phyloP scores from a whole-genome alignment of 1,140 invertebrate genomes.

The Wasmannia auropunctata region DNA sequence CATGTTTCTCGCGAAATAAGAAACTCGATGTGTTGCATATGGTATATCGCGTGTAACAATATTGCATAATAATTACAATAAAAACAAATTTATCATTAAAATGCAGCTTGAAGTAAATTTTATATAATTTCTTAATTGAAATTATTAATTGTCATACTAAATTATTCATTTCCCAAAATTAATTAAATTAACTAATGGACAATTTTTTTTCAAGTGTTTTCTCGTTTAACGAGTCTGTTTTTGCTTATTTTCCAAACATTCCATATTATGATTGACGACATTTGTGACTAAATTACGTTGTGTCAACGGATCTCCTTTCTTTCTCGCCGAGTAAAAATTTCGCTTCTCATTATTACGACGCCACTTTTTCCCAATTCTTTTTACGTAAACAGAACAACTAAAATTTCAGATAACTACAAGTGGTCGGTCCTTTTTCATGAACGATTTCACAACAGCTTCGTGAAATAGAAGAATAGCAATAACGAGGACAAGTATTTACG shows the following conservation, averaged over 20 bases:
- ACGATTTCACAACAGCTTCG: slow-evolving; percentile 10
- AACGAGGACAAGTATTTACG: slow-evolving; percentile 70
- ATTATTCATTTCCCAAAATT: not conserved
- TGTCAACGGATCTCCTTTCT: not conserved
- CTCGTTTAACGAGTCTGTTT: not conserved
- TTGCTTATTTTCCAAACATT: not conserved
- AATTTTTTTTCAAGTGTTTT: not conserved
- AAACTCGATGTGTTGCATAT: not conserved
- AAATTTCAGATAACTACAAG: slow-evolving; percentile 48
- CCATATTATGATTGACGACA: not conserved
- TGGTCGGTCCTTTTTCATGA: slow-evolving; percentile 21
- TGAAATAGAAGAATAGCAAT: slow-evolving; percentile 57
- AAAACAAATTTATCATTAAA: not conserved
- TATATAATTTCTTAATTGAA: not conserved
- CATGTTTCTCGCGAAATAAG: not conserved
- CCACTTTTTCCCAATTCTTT: not conserved
- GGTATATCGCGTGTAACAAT: not conserved
- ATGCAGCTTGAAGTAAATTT: not conserved
- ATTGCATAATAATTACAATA: not conserved
- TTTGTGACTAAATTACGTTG: not conserved
- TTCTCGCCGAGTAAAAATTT: not conserved
- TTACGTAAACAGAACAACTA: not conserved
- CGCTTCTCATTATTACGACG: not conserved
- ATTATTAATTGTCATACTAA: not conserved
- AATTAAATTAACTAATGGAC: not conserved